phyloP scores from a whole-genome alignment of 2,113 vertebrate genomes.

The Cyanoramphus novaezelandiae region DNA sequence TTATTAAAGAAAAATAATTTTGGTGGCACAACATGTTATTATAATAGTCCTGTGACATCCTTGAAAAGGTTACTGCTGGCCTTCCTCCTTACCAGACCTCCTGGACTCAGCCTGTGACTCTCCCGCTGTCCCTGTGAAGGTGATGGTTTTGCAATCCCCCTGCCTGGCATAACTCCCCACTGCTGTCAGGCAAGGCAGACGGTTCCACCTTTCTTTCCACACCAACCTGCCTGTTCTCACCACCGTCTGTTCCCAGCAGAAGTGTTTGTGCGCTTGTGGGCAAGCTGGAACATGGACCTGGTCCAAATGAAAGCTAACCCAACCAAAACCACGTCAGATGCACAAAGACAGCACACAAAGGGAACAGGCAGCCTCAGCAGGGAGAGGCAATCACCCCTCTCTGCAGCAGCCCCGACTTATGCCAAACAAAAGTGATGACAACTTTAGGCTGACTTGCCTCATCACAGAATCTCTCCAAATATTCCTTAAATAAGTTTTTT shows the following conservation, averaged over 20 bases:
- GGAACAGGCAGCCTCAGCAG: background rate
- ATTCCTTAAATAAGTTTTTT: constrained; percentile 25
- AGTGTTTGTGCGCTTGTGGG: constrained; percentile 12
- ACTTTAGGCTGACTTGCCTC: constrained; percentile 34
- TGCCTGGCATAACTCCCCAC: background rate
- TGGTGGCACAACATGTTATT: background rate
- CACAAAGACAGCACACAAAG: background rate
- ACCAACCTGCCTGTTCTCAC: constrained; percentile 29
- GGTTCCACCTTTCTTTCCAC: constrained; percentile 40
- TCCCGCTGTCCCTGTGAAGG: fast-evolving
- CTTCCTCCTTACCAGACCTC: background rate
- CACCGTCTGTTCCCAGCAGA: background rate
- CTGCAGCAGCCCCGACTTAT: background rate
- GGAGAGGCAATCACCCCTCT: constrained; percentile 25
- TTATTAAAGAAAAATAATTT: background rate
- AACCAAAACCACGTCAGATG: constrained; percentile 25
- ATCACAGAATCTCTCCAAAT: constrained; percentile 17
- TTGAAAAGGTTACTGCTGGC: background rate
- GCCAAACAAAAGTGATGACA: constrained; percentile 61
- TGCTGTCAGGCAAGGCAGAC: background rate
- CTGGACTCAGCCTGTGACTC: background rate
- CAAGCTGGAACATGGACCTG: constrained; percentile 22
- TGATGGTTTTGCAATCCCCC: background rate
- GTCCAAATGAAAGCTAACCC: constrained; percentile 22
- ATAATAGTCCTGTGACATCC: background rate